Conservation (phyloP, 1,140 invertebrate genomes). For the Homalodisca vitripennis region DNA sequence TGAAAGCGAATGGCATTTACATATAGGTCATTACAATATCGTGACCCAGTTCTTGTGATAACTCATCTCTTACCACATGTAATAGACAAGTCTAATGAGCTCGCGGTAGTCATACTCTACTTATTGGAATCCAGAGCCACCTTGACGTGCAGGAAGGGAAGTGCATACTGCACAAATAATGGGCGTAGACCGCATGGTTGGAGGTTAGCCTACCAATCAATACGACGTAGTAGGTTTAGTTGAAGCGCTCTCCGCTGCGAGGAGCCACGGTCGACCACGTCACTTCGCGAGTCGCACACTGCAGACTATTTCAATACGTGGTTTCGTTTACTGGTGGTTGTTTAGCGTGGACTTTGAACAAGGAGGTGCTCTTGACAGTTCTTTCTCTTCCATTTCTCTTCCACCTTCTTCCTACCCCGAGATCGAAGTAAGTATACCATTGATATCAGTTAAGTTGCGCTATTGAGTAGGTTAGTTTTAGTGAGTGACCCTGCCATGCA, state of each 20-base stretch:
- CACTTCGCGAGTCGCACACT: constrained; percentile 5
- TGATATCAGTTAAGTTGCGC: background rate
- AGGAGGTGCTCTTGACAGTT: constrained; percentile 14
- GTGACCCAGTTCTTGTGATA: too few species aligned
- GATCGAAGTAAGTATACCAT: background rate
- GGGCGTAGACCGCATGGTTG: constrained; percentile 7
- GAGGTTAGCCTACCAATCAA: background rate
- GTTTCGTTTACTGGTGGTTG: constrained; percentile 8
- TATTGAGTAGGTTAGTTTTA: constrained; percentile 13
- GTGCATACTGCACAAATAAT: constrained; percentile 4
- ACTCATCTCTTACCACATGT: too few species aligned
- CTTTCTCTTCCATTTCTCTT: constrained; percentile 1
- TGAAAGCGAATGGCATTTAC: too few species aligned
- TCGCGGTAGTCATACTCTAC: too few species aligned
- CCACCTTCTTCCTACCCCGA: background rate
- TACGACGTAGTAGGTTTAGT: constrained; percentile 1
- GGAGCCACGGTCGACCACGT: background rate
- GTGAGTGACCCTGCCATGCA: background rate
- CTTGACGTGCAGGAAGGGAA: too few species aligned
- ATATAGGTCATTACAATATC: too few species aligned
- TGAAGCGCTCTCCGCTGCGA: background rate
- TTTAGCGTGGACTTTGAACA: background rate
- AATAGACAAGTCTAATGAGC: too few species aligned
- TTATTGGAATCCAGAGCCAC: too few species aligned
- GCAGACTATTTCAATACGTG: constrained; percentile 12